phyloP scores from a whole-genome alignment of 2,888 invertebrate species.

The Drosophila acutilabella region DNA sequence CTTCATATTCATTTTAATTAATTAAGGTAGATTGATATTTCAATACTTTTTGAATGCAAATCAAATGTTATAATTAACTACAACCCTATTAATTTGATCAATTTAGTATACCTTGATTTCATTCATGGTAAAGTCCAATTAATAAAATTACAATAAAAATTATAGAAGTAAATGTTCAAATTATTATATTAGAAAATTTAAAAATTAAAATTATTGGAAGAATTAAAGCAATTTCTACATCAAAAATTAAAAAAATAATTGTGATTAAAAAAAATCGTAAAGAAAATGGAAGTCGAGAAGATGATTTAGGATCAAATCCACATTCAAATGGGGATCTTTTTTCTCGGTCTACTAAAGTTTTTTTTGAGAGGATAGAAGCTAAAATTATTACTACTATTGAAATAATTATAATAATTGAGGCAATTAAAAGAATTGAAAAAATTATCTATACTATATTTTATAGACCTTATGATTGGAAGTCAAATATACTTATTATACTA shows the following conservation, averaged over 20 bases:
- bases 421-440: conserved; percentile 83
- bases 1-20: conserved; percentile 84
- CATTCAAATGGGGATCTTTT: conserved; percentile 89
- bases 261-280: conserved; percentile 89
- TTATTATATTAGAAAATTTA: conserved; percentile 77
- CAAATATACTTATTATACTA: conserved; percentile 90
- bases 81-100: conserved; percentile 83
- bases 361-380: conserved; percentile 87
- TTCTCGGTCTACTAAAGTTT: conserved; percentile 87
- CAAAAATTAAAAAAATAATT: conserved; percentile 90
- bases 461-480: conserved; percentile 90
- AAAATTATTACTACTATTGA: conserved; percentile 86
- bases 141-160: conserved; percentile 87
- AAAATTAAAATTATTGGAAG: conserved; percentile 86
- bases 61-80: conserved; percentile 77
- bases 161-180: conserved; percentile 72
- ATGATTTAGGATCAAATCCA: conserved; percentile 87
- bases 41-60: conserved; percentile 84
- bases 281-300: conserved; percentile 87
- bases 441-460: conserved; percentile 87
- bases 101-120: conserved; percentile 88
- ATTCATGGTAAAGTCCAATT: too few relatives aligned
- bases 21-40: too few relatives aligned
- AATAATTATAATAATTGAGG: conserved; percentile 84
- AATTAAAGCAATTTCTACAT: conserved; percentile 89